A percentile compares a stretch with the other conserved stretches of the same genome.
Evolutionary conservation across 2,888 invertebrate genomes (phyloP).

Genomic region (Choristoneura rosaceana): DNA sequence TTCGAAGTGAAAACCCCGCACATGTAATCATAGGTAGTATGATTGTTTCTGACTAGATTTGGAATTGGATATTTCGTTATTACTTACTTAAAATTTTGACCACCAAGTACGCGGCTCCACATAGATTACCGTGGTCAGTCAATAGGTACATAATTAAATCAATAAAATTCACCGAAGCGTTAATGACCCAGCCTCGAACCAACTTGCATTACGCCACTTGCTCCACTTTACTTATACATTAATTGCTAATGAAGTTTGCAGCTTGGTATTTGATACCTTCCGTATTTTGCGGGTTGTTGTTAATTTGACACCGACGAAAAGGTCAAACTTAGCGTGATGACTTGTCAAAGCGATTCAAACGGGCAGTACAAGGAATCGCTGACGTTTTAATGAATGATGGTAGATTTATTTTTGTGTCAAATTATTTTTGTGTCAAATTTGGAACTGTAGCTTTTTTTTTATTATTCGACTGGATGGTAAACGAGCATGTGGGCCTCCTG

Average conservation of each 20-base stretch:
- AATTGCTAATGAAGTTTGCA: constrained; percentile 44
- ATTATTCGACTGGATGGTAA: too few relatives aligned
- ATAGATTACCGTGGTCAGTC: constrained; percentile 10
- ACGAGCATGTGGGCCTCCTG: too few relatives aligned
- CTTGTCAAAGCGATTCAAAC: constrained; percentile 11
- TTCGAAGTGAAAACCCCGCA: too few relatives aligned
- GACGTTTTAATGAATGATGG: constrained; percentile 7
- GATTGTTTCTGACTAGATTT: too few relatives aligned
- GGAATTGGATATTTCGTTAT: too few relatives aligned
- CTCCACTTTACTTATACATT: constrained; percentile 38
- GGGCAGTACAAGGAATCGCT: neutral
- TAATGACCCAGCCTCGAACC: constrained; percentile 59
- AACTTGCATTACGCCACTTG: constrained; percentile 40
- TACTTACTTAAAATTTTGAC: too few relatives aligned
- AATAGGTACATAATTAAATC: constrained; percentile 51
- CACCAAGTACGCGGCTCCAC: neutral
- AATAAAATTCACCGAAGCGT: constrained; percentile 58
- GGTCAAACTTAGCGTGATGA: constrained; percentile 13
- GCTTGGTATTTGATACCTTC: constrained; percentile 37
- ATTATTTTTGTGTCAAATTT: neutral
- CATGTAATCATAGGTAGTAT: too few relatives aligned
- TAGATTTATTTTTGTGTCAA: neutral
- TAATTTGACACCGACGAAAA: constrained; percentile 29
- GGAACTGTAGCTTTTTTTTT: neutral
- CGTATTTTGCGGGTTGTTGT: constrained; percentile 26